phyloP scores from a whole-genome alignment of 2,113 vertebrate species.

The Ellobius talpinus region DNA sequence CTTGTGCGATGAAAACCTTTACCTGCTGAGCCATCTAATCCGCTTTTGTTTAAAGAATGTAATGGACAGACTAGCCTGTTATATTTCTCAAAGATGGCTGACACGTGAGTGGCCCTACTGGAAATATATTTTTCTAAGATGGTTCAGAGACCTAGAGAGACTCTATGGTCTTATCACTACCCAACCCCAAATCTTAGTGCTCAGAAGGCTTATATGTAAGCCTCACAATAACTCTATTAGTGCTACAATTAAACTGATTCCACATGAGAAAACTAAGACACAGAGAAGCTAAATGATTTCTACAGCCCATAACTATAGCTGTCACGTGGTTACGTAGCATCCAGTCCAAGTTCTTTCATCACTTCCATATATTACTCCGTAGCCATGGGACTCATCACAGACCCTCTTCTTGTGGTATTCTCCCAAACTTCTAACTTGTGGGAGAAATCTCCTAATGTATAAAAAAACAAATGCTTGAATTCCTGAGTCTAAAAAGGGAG shows the following conservation, averaged over 20 bases:
- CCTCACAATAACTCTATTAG: background rate
- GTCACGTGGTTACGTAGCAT: background rate
- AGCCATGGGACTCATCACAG: background rate
- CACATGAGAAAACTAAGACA: background rate
- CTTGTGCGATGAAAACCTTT: background rate
- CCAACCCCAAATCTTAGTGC: constrained; percentile 31
- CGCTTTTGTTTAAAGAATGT: constrained; percentile 62
- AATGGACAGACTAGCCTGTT: background rate
- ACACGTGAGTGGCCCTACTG: background rate
- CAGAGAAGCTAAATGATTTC: background rate
- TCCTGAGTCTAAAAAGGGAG: background rate
- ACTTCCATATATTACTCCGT: background rate
- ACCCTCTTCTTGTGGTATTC: background rate
- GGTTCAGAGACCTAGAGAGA: background rate
- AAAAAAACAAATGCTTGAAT: constrained; percentile 3
- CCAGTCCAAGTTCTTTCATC: background rate
- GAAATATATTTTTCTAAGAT: background rate
- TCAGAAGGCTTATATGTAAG: constrained; percentile 3
- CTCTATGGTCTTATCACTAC: constrained; percentile 14
- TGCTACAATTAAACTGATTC: background rate
- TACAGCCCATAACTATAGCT: background rate
- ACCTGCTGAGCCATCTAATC: background rate
- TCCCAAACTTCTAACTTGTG: constrained; percentile 40
- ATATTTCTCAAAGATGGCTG: background rate
- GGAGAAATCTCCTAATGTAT: constrained; percentile 7